Evolutionary conservation across 2,113 vertebrate species (phyloP).

Genomic region (Turdus rufiventris): DNA sequence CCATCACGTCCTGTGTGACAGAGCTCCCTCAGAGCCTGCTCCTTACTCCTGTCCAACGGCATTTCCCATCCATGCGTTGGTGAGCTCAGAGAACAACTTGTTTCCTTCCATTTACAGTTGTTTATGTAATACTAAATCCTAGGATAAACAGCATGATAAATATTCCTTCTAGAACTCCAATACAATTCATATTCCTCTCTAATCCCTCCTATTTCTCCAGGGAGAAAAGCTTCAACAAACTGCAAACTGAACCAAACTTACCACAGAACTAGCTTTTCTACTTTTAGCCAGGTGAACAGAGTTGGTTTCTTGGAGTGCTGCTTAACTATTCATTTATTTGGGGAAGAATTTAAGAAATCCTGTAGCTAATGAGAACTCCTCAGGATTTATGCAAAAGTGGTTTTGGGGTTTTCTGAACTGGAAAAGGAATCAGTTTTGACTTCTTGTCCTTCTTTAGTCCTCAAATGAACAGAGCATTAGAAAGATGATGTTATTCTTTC

Average conservation of each 20-base stretch:
- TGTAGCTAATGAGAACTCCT: not conserved
- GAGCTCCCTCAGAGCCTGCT: not conserved
- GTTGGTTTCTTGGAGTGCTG: not conserved
- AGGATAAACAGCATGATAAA: not conserved
- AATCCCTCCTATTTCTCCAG: not conserved
- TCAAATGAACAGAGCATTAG: not conserved
- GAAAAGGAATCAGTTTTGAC: not conserved
- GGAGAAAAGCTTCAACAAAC: not conserved
- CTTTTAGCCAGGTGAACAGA: not conserved
- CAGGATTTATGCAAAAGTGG: not conserved
- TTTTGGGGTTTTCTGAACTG: not conserved
- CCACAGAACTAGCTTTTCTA: not conserved
- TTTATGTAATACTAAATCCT: not conserved
- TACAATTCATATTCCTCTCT: not conserved
- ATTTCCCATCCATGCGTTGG: accelerated
- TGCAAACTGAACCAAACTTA: not conserved
- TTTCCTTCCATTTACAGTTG: not conserved
- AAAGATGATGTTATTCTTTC: not conserved
- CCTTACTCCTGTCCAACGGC: not conserved
- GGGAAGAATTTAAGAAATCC: not conserved
- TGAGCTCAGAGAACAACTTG: not conserved
- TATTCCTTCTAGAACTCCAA: not conserved
- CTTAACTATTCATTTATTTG: not conserved
- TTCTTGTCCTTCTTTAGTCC: not conserved
- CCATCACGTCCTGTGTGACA: accelerated